phyloP scores from a whole-genome alignment of 2,113 vertebrate species.

The Nesogale talazaci region DNA sequence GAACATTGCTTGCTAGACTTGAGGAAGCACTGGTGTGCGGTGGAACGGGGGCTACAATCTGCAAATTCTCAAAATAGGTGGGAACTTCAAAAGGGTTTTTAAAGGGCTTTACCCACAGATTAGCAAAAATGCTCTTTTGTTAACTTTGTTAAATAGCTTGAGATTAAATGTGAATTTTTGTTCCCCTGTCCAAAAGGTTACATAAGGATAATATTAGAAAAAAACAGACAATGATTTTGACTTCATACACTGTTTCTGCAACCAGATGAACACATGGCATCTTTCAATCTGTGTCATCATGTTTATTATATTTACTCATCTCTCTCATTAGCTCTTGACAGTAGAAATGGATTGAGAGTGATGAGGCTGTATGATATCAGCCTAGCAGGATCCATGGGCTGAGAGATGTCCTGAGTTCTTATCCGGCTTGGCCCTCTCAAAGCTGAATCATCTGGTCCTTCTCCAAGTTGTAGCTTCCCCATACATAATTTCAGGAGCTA shows the following conservation, averaged over 20 bases:
- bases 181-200: not conserved
- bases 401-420: not conserved
- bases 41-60: too few species aligned
- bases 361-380: too few species aligned
- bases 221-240: not conserved
- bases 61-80: too few species aligned
- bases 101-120: not conserved
- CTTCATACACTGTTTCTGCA: not conserved
- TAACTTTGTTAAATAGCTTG: not conserved
- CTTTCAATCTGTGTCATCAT: rapidly evolving
- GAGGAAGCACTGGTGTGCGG: too few species aligned
- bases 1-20: too few species aligned
- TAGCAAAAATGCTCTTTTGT: not conserved
- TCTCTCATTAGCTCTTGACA: not conserved
- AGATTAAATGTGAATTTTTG: not conserved
- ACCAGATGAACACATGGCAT: not conserved
- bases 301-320: rapidly evolving
- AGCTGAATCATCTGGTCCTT: not conserved
- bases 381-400: rapidly evolving
- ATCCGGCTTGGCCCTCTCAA: not conserved
- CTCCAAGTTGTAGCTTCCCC: not conserved
- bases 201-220: not conserved
- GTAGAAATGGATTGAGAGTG: not conserved
- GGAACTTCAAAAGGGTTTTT: too few species aligned
- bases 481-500: not conserved